These are phyloP conservation scores for Rhegmatorhina hoffmannsi DNA, from an alignment of 2,113 vertebrate genomes.

Conservation along the genomic window DNA sequence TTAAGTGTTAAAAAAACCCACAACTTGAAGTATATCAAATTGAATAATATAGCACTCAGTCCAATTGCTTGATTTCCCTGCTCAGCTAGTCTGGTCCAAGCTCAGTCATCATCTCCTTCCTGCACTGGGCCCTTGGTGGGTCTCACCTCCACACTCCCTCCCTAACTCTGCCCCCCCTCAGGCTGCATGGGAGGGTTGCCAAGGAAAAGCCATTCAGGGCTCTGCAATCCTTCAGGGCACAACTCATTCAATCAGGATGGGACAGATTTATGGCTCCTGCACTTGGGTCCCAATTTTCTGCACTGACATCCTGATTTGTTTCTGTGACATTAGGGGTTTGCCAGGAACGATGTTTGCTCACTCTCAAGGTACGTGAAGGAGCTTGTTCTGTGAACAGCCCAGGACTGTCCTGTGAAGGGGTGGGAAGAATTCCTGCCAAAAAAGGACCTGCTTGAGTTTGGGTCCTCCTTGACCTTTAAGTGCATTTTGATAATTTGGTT, in stretches of 20 bases:
- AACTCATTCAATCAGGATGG: slow-evolving; percentile 51
- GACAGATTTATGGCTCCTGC: slow-evolving; percentile 46
- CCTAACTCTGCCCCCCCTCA: slow-evolving; percentile 15
- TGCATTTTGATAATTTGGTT: neutral
- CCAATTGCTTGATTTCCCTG: neutral
- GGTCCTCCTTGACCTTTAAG: neutral
- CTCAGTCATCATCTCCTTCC: neutral
- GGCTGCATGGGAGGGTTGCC: neutral
- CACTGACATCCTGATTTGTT: slow-evolving; percentile 68
- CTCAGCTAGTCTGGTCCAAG: neutral
- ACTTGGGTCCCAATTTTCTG: slow-evolving; percentile 58
- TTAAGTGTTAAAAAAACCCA: neutral
- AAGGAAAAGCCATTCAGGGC: slow-evolving; percentile 31
- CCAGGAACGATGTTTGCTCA: neutral
- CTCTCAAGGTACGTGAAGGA: neutral
- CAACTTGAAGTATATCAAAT: neutral
- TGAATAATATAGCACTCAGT: neutral
- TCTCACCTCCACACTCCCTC: neutral
- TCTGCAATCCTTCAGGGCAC: slow-evolving; percentile 50
- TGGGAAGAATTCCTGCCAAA: neutral
- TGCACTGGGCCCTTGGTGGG: neutral
- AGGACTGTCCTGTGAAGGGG: neutral
- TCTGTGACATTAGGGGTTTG: slow-evolving; percentile 45
- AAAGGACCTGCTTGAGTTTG: neutral
- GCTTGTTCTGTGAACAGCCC: neutral